Base-by-base conservation (phyloP, 2,888 invertebrate species). In the Colostygia pectinataria region DNA sequence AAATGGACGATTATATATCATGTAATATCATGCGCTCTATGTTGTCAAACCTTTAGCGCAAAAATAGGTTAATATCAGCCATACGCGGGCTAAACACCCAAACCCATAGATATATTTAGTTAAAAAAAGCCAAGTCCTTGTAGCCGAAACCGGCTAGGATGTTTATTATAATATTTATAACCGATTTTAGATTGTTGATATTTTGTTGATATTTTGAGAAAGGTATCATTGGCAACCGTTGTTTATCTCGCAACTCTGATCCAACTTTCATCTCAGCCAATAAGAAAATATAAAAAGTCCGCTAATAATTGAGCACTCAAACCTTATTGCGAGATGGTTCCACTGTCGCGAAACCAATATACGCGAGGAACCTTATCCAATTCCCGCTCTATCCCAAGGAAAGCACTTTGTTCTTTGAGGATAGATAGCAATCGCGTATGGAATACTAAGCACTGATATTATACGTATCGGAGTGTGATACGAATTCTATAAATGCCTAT, bases 321-420 rank as follows among this genome's bases (percentile, higher is more conserved):
- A 62, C 66, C 59, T 72, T 70, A 73, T 60, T 68, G 59, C 59
- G 66, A 62, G 53, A 68, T 69, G 67, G 72, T 74, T 66, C 68
- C 33, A 72, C 68, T 73, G 68, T 71, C 66, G 60, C 64, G 57
- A 60, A 66, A 63, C 69, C 68, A 71, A 76, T 77, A 77, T 71
- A 63, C 59, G 60, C 57, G 51, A 53, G 57, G 45, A 65, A 71
- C 73, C 67, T 68, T 72, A 71, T 74, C 74, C 68, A 74, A 74
- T 80, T 78, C 73, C 59, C 71, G 61, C 69, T 74, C 62, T 65
- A 68, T 73, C 68, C 66, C 63, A 29, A 62, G 59, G 63, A 65
- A 65, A 69, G 69, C 77, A 80, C 77, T 80, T 81, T 82, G 80
- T 81, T 79, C 79, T 75, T 73, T 77, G 74, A 72, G 77, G 74